Percentiles rank a stretch among this genome's conserved stretches.
phyloP scores from a whole-genome alignment of 1,140 invertebrate genomes.

The Aphaenogaster rudis region DNA sequence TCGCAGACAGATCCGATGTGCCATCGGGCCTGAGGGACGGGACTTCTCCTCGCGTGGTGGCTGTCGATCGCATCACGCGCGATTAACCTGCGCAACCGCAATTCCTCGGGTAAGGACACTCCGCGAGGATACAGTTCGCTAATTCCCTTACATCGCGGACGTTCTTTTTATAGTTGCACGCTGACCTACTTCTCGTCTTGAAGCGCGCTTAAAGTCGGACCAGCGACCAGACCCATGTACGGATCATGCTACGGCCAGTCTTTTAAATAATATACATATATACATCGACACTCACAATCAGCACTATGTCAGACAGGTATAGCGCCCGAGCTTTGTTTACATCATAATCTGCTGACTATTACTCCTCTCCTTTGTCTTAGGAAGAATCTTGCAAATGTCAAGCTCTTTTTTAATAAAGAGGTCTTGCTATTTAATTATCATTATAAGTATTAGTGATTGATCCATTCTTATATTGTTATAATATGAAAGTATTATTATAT shows the following conservation, averaged over 20 bases:
- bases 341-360: neutral
- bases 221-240: slow-evolving; percentile 75
- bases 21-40: neutral
- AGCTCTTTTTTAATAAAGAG: slow-evolving; percentile 11
- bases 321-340: slow-evolving; percentile 10
- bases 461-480: neutral
- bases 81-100: slow-evolving; percentile 46
- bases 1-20: slow-evolving; percentile 51
- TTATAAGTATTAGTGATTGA: neutral
- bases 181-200: slow-evolving; percentile 81
- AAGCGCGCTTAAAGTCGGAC: slow-evolving; percentile 75
- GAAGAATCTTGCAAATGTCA: slow-evolving; percentile 17
- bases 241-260: slow-evolving; percentile 70
- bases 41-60: neutral
- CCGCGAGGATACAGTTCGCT: slow-evolving; percentile 62
- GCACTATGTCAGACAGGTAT: slow-evolving; percentile 80
- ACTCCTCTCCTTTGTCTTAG: neutral
- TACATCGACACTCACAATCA: slow-evolving; percentile 16
- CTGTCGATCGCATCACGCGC: neutral
- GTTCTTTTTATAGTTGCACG: slow-evolving; percentile 85
- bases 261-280: slow-evolving; percentile 60
- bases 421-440: slow-evolving; percentile 16
- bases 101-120: slow-evolving; percentile 72
- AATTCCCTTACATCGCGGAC: slow-evolving; percentile 75
- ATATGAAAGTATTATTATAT: neutral